phyloP scores from a whole-genome alignment of 2,797 vertebrate species.

The Amblyraja radiata region DNA sequence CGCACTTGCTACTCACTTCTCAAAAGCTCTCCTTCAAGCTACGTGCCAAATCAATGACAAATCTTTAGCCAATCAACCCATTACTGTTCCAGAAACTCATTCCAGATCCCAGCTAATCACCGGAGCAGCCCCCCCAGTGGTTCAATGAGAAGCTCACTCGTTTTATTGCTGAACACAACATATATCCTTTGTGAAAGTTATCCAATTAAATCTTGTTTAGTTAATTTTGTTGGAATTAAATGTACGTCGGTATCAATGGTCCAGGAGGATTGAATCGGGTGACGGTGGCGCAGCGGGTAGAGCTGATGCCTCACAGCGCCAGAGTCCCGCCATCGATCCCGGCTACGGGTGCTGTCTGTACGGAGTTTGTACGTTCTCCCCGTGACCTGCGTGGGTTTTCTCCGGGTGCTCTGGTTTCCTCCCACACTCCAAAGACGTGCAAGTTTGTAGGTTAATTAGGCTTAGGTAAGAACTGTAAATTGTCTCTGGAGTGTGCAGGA shows the following conservation, averaged over 20 bases:
- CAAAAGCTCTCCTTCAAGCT: not conserved
- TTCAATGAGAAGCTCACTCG: not conserved
- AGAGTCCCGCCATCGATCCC: no score
- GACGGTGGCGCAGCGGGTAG: no score
- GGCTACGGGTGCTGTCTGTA: no score
- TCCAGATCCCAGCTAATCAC: not conserved
- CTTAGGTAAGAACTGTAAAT: no score
- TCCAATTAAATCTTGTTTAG: slow-evolving; percentile 12
- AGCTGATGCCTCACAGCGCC: no score
- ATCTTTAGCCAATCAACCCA: slow-evolving; percentile 8
- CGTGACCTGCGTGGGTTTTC: no score
- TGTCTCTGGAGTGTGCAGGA: no score
- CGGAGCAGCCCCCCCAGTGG: no score
- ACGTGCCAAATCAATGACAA: slow-evolving; percentile 5
- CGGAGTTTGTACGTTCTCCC: no score
- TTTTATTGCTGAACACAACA: not conserved
- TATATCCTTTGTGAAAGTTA: not conserved
- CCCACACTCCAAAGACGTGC: no score
- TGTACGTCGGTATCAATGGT: not conserved
- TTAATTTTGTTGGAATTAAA: slow-evolving; percentile 14
- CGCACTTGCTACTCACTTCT: not conserved
- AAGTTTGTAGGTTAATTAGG: no score
- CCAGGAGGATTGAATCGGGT: not conserved
- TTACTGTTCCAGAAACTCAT: not conserved
- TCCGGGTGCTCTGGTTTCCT: no score